Evolutionary conservation across 2,888 invertebrate species (phyloP), one percentile per base, ranked within the genome.

Genomic region (Epistrophe eligans): DNA sequence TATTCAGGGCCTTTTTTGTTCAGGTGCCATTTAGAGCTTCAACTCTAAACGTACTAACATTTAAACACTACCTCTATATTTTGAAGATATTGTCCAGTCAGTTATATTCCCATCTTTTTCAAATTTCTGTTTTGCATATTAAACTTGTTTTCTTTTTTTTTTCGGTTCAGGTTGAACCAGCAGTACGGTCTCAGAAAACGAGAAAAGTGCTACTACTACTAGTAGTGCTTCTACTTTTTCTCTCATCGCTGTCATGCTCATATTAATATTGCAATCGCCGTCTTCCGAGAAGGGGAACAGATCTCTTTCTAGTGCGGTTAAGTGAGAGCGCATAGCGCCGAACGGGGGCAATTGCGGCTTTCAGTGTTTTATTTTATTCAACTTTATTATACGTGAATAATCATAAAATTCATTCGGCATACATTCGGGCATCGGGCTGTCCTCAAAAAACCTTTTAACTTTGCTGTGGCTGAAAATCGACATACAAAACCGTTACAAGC

Each of bases 271-370:
- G 67, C 67, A 70, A 70, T 66, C 48, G 32, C 8, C 28, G 24
- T 50, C 19, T 15, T 24, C 55, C 24, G 11, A 55, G 19, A 38
- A 70, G 70, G 70, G 55, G 70, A 70, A 70, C 55, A 40, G 15
- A 67, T 50, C 70, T 70, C 55, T 55, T 70, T 55, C 70, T 70
- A 28, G 67, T 38, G 67, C 67, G 55, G 67, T 38, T 66, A 50
- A 70, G 50, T 24, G 70, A 52, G 70, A 66, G 66, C 66, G 48
- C 66, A 66, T n/a, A 66, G 60, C 38, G 52, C 67, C 43, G 52
- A 60, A 32, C 57, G 62, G 52, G 24, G 57, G 45, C 77, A 60
- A 74, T 79, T 85, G 85, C 85, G 82, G 85, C 77, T 82, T 85
- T 77, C 70, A 8, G 50, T 62, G 60, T 60, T 76, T 74, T 55